phyloP scores from a whole-genome alignment of 2,113 vertebrate species.

The Eidolon helvum region DNA sequence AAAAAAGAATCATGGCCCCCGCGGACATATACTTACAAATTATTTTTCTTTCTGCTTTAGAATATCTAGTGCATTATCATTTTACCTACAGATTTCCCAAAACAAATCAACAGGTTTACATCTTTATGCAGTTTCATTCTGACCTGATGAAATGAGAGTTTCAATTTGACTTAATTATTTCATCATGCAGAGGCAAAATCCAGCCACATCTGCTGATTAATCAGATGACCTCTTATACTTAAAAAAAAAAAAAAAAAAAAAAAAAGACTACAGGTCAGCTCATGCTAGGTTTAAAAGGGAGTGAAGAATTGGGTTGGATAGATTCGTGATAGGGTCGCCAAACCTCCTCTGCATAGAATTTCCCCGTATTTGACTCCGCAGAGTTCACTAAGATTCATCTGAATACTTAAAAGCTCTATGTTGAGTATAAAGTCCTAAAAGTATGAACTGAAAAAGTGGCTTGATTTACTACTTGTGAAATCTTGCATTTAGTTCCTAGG shows the following conservation, averaged over 20 bases:
- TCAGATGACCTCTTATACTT: neutral
- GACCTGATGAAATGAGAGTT: neutral
- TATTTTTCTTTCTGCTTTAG: slow-evolving; percentile 13
- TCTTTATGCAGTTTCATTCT: slow-evolving; percentile 17
- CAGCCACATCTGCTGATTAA: neutral
- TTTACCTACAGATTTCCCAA: neutral
- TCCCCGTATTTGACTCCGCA: neutral
- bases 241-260: neutral
- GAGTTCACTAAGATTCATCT: neutral
- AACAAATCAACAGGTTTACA: neutral
- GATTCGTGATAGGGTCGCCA: neutral
- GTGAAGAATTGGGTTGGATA: neutral
- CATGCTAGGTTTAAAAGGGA: neutral
- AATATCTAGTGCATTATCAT: neutral
- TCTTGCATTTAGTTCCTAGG: neutral
- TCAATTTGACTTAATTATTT: slow-evolving; percentile 31
- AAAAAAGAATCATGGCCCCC: neutral
- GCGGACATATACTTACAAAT: neutral
- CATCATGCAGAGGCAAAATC: neutral
- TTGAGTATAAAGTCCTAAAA: neutral
- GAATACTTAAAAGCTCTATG: neutral
- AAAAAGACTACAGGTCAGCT: neutral
- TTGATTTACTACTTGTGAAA: neutral
- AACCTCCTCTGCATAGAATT: neutral
- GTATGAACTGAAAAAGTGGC: neutral